Evolutionary conservation across 1,140 invertebrate species (phyloP), one percentile per base, ranked within the genome.

Genomic region (Ridgeia piscesae): DNA sequence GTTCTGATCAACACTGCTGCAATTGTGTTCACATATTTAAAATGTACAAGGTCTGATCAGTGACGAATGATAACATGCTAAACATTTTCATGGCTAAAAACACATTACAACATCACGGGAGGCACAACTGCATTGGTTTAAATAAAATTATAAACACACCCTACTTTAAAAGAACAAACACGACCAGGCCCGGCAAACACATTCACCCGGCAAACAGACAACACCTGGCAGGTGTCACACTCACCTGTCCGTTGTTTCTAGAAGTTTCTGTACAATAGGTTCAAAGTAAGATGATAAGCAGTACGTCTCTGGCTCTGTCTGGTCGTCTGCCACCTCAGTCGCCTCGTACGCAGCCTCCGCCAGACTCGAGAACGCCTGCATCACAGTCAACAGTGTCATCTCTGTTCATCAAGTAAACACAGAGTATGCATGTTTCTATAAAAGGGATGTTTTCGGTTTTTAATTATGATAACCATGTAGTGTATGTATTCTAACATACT

Each of bases 311-410:
- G 99, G 99, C 93, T 98, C 98, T 11, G 94, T 93, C 48, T 94
- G 94, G 21, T 97, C 96, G n/a, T 97, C 96, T 34, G 95, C 94
- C n/a, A 97, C 97, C 89, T 97, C 97, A 94, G 97, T 97, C 91
- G 95, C 95, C 94, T 99, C 99, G 95, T 99, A 99, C 34, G 99
- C 98, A 11, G 99, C 99, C 96, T 99, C 98, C 0, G 99, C 98
- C n/a, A 99, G 96, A 92, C 98, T 98, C 89, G 98, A 99, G 94
- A 99, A 98, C 0, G 99, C 99, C 96, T 97, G 93, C 11, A 94
- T 93, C 92, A 92, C 34, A 89, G 88, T 34, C 33, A 35, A 90
- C n/a, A 35, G 35, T 42, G 42, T 42, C 42, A 42, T 42, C 42
- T 42, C 4, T 42, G 42, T 42, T 42, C 42, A 42, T 42, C 4